Evolutionary conservation across 2,888 invertebrate genomes (phyloP), one percentile per base, ranked within the genome.

Genomic region (Tipula confusa): DNA sequence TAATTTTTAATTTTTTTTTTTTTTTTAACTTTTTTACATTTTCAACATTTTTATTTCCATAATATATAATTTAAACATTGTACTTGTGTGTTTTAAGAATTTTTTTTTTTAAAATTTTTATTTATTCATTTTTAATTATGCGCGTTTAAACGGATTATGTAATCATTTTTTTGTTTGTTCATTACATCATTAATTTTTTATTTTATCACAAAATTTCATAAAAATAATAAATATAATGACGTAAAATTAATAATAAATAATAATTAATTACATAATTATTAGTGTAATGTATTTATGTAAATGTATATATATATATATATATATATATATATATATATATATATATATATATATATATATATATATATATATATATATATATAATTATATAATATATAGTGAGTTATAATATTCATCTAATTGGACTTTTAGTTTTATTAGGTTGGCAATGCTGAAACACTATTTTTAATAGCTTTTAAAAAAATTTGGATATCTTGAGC

Each of bases 191-290:
- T 64, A 18, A 64, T 18, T 64, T n/a, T 43, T 43, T 5, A 64
- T 64, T 64, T 64, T 64, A 64, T 64, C 64, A 64, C 64, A 64
- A 64, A 64, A 24, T 24, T 64, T 64, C 64, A 64, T 64, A 24
- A 64, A 64, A n/a, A 33, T 33, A 9, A 64, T 64, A 64, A 64
- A 64, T 9, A 64, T 64, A 64, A 64, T 64, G 64, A 64, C 64
- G 64, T 64, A 64, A 24, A 24, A 64, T 64, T 24, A 64, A 64
- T 64, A 64, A 64, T 64, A 64, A 64, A 64, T 64, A 64, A 64
- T 64, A 48, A 18, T 48, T 48, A 38, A 38, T 38, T 5, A 38
- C 38, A 11, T 38, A 38, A 43, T 43, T 43, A 43, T 43, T 43
- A 43, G 3, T n/a, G n/a, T 64, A 24, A 64, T 64, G 64, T 64